phyloP scores from a whole-genome alignment of 2,888 invertebrate genomes.

The Dryobotodes eremita region DNA sequence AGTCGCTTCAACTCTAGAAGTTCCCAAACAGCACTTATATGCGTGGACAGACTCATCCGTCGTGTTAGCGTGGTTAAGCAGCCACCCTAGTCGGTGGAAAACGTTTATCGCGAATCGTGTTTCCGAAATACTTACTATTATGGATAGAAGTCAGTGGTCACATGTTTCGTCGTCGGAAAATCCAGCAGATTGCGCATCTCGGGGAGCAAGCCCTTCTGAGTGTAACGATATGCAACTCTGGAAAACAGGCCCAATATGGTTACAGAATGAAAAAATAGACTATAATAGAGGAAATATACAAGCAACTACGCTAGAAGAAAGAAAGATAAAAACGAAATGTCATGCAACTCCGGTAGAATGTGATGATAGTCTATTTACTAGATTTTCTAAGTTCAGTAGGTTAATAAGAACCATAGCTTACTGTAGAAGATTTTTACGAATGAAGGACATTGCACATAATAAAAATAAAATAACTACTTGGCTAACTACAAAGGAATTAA shows the following conservation, averaged over 20 bases:
- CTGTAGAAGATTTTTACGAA: conserved; percentile 22
- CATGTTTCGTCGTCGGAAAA: conserved; percentile 43
- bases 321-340: conserved; percentile 13
- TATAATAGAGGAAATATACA: conserved; percentile 4
- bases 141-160: conserved; percentile 3
- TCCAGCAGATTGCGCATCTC: conserved; percentile 58
- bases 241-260: conserved; percentile 15
- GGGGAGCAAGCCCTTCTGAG: conserved; percentile 38
- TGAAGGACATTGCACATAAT: background rate
- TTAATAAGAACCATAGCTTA: conserved; percentile 23
- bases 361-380: conserved; percentile 14
- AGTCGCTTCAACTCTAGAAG: conserved; percentile 19
- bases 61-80: conserved; percentile 51
- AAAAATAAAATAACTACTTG: conserved; percentile 4
- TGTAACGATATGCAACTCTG: conserved; percentile 1
- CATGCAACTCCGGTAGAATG: conserved; percentile 6
- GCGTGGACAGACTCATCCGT: conserved; percentile 53
- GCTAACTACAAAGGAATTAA: conserved; percentile 20
- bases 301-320: conserved; percentile 13
- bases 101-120: conserved; percentile 49
- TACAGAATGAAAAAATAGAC: conserved; percentile 2
- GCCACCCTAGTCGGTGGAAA: conserved; percentile 51
- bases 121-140: conserved; percentile 42
- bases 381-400: conserved; percentile 11
- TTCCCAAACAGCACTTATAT: conserved; percentile 13